These are phyloP conservation scores for Drosophila novamexicana DNA, from an alignment of 1,140 invertebrate species.

Conservation along the genomic window DNA sequence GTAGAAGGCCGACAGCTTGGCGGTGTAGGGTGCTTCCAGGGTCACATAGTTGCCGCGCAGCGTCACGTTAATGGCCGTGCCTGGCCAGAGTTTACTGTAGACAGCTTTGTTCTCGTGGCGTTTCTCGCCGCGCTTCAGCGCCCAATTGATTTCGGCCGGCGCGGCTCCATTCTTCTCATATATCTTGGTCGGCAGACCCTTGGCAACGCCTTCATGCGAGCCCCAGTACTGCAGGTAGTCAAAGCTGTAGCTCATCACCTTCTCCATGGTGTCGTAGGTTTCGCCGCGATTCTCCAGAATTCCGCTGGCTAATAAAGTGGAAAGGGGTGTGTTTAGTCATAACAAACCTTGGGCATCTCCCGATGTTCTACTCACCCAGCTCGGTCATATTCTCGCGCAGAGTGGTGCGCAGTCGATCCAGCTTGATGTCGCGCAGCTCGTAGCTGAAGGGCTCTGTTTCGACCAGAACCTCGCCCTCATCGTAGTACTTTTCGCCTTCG, in stretches of 20 bases:
- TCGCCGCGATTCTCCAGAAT: constrained; percentile 87
- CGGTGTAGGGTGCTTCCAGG: constrained; percentile 89
- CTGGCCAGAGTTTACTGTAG: constrained; percentile 86
- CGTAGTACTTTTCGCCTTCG: constrained; percentile 86
- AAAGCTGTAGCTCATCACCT: constrained; percentile 89
- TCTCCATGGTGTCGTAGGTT: constrained; percentile 86
- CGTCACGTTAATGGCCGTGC: constrained; percentile 92
- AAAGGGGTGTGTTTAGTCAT: neutral
- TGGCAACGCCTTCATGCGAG: constrained; percentile 90
- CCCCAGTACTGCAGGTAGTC: constrained; percentile 91
- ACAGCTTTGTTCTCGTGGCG: constrained; percentile 85
- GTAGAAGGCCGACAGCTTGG: constrained; percentile 89
- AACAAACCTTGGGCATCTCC: neutral
- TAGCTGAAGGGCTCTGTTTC: constrained; percentile 91
- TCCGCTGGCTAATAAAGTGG: constrained; percentile 84
- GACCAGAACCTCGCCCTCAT: constrained; percentile 90
- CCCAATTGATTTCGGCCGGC: constrained; percentile 89
- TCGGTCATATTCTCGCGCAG: constrained; percentile 85
- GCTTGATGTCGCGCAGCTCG: constrained; percentile 88
- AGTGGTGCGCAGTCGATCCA: constrained; percentile 86
- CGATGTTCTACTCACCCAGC: constrained; percentile 78
- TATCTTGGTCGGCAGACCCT: constrained; percentile 89
- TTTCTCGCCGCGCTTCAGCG: constrained; percentile 86
- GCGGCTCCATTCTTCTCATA: constrained; percentile 86
- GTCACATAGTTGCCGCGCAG: constrained; percentile 89